A percentile compares a stretch with the other conserved stretches of the same genome.
phyloP scores from a whole-genome alignment of 92 coral and sea anemone species.

The Zoanthus sociatus region DNA sequence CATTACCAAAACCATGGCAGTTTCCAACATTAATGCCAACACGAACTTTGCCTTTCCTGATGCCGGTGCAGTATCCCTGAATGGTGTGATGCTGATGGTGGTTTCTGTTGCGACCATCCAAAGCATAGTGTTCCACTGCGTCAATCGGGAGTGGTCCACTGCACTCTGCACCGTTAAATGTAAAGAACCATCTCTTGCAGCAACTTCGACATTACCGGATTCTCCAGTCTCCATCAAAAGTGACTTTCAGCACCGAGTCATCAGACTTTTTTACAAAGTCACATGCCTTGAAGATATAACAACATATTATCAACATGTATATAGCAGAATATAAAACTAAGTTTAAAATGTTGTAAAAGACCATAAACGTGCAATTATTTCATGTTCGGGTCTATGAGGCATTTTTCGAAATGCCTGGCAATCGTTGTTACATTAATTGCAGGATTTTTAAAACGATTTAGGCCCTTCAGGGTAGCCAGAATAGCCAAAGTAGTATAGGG shows the following conservation, averaged over 20 bases:
- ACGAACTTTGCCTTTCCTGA: constrained; percentile 7
- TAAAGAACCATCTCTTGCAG: constrained; percentile 29
- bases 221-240: constrained; percentile 14
- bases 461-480: too few species aligned
- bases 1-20: background rate
- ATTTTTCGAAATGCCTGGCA: too few species aligned
- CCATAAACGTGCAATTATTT: too few species aligned
- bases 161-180: constrained; percentile 15
- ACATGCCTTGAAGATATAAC: too few species aligned
- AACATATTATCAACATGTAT: too few species aligned
- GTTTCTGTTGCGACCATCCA: background rate
- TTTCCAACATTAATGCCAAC: constrained; percentile 24
- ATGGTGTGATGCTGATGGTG: constrained; percentile 23
- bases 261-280: too few species aligned
- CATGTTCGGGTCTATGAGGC: too few species aligned
- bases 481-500: too few species aligned
- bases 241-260: background rate
- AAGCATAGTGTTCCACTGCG: background rate
- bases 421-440: too few species aligned
- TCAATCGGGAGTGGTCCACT: constrained; percentile 31
- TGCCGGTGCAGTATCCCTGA: constrained; percentile 15
- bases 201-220: background rate
- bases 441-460: too few species aligned
- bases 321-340: too few species aligned
- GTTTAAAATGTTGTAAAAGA: too few species aligned